Evolutionary conservation across 1,140 invertebrate species (phyloP), one percentile per base, ranked within the genome.

Genomic region (Nasonia longicornis): DNA sequence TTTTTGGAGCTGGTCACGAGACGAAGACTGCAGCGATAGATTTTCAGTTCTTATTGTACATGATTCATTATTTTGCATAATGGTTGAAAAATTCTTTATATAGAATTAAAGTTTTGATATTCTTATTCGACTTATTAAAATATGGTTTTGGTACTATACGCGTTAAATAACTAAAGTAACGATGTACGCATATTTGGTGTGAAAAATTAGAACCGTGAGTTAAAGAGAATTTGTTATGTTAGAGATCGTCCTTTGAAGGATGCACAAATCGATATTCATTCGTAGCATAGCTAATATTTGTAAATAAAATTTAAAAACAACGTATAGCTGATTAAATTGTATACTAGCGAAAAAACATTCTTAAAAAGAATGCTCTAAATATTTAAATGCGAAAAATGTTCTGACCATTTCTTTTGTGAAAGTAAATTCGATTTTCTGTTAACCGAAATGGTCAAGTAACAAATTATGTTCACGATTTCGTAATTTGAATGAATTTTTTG

Each of bases 11-110:
- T 78, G 66, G 45, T 78, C 38, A 70, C 48, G 66, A 78, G 76
- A 69, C n/a, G 35, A 78, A 78, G 76, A 78, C 76, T 78, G 76
- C 66, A n/a, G 26, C 64, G 35, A 52, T 69, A 69, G 31, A 67
- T 77, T 38, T 38, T 67, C 10, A 26, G 31, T 45, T 10, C 58
- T 48, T 7, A 38, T 70, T 69, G 58, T 76, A 64, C 64, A 22
- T 10, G 20, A 29, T 29, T 67, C 16, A 69, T 70, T 70, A 66
- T 69, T 67, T 48, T 48, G 26, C 29, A 70, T 45, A 70, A 52
- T 78, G 12, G 63, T 63, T 64, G 22, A 58, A 52, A 31, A 58
- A 2, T 52, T 45, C 48, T 16, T 48, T 26, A 0, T n/a, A 8
- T 52, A 22, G 20, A 16, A 52, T 16, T 52, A 52, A 2, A n/a